Percentiles rank a stretch among this genome's conserved stretches.
Evolutionary conservation across 2,113 vertebrate species (phyloP).

Genomic region (Thomomys bottae): DNA sequence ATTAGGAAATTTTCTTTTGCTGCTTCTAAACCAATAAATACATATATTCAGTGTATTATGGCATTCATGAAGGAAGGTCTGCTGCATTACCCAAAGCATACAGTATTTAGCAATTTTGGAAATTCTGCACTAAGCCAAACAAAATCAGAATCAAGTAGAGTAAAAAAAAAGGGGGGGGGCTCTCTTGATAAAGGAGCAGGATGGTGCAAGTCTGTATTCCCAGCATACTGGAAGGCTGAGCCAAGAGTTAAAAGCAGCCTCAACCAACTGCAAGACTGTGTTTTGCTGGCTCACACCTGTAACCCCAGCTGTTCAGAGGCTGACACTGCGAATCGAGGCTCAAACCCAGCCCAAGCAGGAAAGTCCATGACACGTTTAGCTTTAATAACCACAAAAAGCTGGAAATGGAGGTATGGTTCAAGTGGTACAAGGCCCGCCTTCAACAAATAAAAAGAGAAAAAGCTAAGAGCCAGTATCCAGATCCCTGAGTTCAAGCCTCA

Average conservation of each 20-base stretch:
- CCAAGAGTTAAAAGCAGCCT: too few species aligned
- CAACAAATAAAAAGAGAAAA: too few species aligned
- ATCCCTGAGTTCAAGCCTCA: too few species aligned
- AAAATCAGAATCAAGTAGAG: neutral
- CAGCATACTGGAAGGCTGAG: neutral
- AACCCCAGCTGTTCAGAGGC: neutral
- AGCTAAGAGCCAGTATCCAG: too few species aligned
- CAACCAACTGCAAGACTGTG: too few species aligned
- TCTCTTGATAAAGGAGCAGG: neutral
- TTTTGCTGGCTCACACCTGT: neutral
- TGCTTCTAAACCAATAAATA: conserved; percentile 29
- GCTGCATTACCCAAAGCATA: neutral
- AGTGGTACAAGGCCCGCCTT: too few species aligned
- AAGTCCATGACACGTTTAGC: too few species aligned
- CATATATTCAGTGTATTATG: neutral
- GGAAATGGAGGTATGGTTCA: too few species aligned
- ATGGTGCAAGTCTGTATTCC: neutral
- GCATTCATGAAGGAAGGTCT: neutral
- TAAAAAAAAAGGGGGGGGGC: neutral
- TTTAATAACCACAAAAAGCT: too few species aligned
- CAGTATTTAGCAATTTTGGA: neutral
- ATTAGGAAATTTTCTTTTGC: neutral
- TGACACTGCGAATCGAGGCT: neutral
- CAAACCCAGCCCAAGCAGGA: neutral
- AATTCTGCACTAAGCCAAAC: neutral